Conservation (phyloP, 2,797 vertebrate genomes). For the Coendou prehensilis region DNA sequence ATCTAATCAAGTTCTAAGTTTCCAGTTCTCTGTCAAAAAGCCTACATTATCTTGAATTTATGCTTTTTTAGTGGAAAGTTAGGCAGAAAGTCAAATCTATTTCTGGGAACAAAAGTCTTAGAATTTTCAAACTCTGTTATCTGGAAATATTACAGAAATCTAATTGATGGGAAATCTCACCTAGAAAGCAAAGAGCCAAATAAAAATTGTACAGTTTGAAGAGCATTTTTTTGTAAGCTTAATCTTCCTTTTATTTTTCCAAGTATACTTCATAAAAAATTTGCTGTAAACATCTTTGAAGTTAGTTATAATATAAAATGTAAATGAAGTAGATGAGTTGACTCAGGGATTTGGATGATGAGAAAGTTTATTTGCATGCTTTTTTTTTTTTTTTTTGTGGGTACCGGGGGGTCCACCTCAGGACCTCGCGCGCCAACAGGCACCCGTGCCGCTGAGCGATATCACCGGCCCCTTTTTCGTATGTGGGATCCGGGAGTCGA, state of each 20-base stretch:
- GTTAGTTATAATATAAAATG: conserved; percentile 57
- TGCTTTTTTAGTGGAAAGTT: conserved; percentile 58
- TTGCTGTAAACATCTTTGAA: neutral
- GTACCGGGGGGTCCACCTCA: too few species aligned
- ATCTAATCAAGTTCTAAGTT: neutral
- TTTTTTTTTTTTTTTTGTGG: neutral
- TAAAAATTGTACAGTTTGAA: conserved; percentile 19
- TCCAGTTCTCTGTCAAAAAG: conserved; percentile 54
- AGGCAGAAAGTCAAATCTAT: conserved; percentile 68
- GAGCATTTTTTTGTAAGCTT: neutral
- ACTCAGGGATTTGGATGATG: neutral
- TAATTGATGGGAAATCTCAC: conserved; percentile 60
- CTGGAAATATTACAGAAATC: conserved; percentile 54
- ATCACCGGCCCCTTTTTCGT: too few species aligned
- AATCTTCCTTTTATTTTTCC: conserved; percentile 42
- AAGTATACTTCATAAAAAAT: conserved; percentile 25
- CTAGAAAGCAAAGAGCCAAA: neutral
- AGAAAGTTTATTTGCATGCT: neutral
- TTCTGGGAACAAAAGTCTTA: conserved; percentile 72
- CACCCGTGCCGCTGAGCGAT: too few species aligned
- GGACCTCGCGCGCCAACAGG: too few species aligned
- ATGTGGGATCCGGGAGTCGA: too few species aligned
- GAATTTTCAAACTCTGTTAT: conserved; percentile 43
- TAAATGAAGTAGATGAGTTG: conserved; percentile 20
- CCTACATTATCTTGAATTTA: conserved; percentile 53